Conservation (phyloP, 2,113 vertebrate genomes). For the Polyodon spathula region DNA sequence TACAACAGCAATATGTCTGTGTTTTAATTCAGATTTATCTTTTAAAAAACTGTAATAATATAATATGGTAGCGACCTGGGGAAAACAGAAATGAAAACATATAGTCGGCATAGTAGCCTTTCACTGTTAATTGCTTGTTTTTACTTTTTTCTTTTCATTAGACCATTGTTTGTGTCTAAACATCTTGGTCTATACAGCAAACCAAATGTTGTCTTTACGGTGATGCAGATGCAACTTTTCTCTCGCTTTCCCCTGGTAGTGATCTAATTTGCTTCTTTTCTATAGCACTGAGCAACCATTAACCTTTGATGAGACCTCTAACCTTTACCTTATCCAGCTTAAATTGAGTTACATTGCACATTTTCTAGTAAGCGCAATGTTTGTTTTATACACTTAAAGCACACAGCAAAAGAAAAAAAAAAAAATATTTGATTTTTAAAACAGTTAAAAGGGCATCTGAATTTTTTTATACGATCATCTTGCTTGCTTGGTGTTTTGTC, state of each 20-base stretch:
- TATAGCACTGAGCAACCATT: slow-evolving; percentile 24
- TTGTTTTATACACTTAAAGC: background rate
- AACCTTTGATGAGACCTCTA: slow-evolving; percentile 27
- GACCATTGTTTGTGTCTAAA: slow-evolving; percentile 16
- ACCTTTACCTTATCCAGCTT: slow-evolving; percentile 26
- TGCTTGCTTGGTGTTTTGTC: too few species aligned
- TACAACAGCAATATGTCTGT: too few species aligned
- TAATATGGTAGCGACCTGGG: too few species aligned
- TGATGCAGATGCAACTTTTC: slow-evolving; percentile 7
- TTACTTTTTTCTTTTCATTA: too few species aligned
- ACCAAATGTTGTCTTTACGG: slow-evolving; percentile 26
- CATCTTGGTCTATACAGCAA: slow-evolving; percentile 23
- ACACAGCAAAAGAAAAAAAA: background rate
- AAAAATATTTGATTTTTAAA: background rate
- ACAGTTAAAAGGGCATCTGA: too few species aligned
- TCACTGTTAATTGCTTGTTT: too few species aligned
- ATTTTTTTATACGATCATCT: too few species aligned
- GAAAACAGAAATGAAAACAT: too few species aligned
- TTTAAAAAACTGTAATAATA: too few species aligned
- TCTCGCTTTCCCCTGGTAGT: slow-evolving; percentile 14
- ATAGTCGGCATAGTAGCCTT: too few species aligned
- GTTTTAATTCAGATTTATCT: too few species aligned
- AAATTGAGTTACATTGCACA: slow-evolving; percentile 26
- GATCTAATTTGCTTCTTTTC: slow-evolving; percentile 31
- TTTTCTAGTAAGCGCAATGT: slow-evolving; percentile 2